Percentiles rank a stretch among this genome's conserved stretches.
phyloP scores from a whole-genome alignment of 2,888 invertebrate genomes.

The Tachina fera region DNA sequence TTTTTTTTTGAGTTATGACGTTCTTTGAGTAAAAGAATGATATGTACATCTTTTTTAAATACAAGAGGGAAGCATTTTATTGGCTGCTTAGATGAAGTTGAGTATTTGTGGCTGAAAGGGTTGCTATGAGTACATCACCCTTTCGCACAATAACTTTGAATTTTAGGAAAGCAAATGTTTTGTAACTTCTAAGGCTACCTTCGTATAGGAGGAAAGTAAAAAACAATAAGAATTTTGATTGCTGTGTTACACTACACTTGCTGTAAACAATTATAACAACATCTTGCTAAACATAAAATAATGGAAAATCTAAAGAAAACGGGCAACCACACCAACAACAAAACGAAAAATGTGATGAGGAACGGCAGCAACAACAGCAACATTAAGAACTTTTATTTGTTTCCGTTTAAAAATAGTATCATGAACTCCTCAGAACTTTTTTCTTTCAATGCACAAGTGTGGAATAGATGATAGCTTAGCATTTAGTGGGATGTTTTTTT shows the following conservation, averaged over 20 bases:
- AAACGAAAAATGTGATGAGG: constrained; percentile 35
- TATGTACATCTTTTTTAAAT: too few relatives aligned
- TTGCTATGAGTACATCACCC: too few relatives aligned
- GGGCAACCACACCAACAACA: constrained; percentile 1
- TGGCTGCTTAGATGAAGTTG: too few relatives aligned
- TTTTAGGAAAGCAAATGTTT: neutral
- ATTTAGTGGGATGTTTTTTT: constrained; percentile 56
- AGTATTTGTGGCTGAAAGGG: too few relatives aligned
- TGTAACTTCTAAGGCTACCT: neutral
- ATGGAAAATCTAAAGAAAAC: constrained; percentile 33
- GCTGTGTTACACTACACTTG: constrained; percentile 54
- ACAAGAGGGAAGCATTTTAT: too few relatives aligned
- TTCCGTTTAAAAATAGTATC: constrained; percentile 70
- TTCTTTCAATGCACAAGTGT: constrained; percentile 43
- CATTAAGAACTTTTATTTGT: constrained; percentile 65
- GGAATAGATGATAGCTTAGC: constrained; percentile 27
- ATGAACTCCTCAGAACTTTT: constrained; percentile 65
- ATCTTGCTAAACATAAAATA: constrained; percentile 60
- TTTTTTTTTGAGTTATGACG: too few relatives aligned
- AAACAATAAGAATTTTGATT: constrained; percentile 28
- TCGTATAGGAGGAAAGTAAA: constrained; percentile 17
- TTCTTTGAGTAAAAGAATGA: too few relatives aligned
- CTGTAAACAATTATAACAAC: constrained; percentile 66
- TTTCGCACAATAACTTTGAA: neutral
- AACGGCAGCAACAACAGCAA: constrained; percentile 38